phyloP scores from a whole-genome alignment of 2,797 vertebrate species.

The Enteromius thamalakanensis region DNA sequence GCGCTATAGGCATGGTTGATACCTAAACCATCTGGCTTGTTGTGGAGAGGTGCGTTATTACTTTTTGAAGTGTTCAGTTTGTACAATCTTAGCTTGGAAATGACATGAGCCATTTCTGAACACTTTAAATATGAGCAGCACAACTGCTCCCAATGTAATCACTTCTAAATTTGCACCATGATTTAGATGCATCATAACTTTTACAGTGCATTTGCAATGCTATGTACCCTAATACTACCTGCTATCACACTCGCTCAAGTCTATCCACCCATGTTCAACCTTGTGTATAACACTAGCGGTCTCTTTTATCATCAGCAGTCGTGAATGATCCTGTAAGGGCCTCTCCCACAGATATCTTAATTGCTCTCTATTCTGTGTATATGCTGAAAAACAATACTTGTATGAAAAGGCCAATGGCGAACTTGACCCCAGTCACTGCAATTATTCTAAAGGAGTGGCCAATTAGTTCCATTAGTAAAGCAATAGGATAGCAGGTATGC shows the following conservation, averaged over 20 bases:
- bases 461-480: constrained; percentile 76
- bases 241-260: neutral
- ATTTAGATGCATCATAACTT: constrained; percentile 10
- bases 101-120: neutral
- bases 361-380: constrained; percentile 79
- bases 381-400: constrained; percentile 80
- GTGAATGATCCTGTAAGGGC: constrained; percentile 71
- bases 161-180: neutral
- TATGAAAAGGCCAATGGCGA: constrained; percentile 72
- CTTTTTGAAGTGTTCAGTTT: neutral
- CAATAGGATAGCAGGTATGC: constrained; percentile 76
- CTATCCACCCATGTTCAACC: constrained; percentile 26
- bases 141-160: neutral
- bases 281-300: constrained; percentile 51
- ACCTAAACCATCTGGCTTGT: neutral
- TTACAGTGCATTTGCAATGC: neutral
- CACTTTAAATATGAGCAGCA: neutral
- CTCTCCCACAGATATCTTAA: constrained; percentile 71
- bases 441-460: constrained; percentile 80
- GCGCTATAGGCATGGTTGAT: neutral
- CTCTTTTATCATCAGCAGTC: constrained; percentile 56
- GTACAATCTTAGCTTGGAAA: neutral
- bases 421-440: constrained; percentile 71
- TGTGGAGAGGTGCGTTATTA: neutral
- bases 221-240: neutral